Base-by-base conservation (phyloP, 2,797 vertebrate species). In the Jordanella pulchra region DNA sequence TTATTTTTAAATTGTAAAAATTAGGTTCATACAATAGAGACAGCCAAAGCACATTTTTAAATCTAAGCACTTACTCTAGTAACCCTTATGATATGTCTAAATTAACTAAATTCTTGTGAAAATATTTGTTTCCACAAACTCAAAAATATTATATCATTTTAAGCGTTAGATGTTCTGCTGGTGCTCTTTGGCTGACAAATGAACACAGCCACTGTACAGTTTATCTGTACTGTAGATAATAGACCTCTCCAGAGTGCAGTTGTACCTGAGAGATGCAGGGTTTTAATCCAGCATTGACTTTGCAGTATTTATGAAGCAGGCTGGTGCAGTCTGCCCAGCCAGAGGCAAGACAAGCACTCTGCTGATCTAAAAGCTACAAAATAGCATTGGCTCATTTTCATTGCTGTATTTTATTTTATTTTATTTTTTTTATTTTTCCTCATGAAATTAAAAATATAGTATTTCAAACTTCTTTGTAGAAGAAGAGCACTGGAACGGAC, bases 301-400 rank as follows among this genome's bases (percentile, higher is more conserved):
- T 93, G 89, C 88, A 92, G 89, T 91, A 92, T 92, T 92, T 85
- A 93, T 92, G 89, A 93, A 89, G 84, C 82, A 77, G 79, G 71
- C 82, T 84, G 84, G 73, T 84, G 81, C 84, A 86, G 87, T 78
- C 77, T 92, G 78, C 87, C 81, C 80, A 86, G 87, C 90, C 84
- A 86, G 83, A 84, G 88, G 89, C 86, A 89, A 85, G 82, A 85
- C 87, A 86, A 82, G 69, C 89, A 85, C 89, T 89, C 84, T 84
- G 82, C 83, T 83, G 39, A 87, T 78, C 80, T 83, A 73, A 71
- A 81, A 81, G 78, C 81, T 71, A 81, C 61, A 73, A 89, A 83
- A 87, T 76, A 84, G 75, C 80, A 54, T 63, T 50, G 17, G 48
- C 75, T 80, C 39, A 18, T 61, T 73, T 81, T 44, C 25, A 51